phyloP scores from a whole-genome alignment of 2,888 invertebrate genomes.

The Nematopogon swammerdamellus region DNA sequence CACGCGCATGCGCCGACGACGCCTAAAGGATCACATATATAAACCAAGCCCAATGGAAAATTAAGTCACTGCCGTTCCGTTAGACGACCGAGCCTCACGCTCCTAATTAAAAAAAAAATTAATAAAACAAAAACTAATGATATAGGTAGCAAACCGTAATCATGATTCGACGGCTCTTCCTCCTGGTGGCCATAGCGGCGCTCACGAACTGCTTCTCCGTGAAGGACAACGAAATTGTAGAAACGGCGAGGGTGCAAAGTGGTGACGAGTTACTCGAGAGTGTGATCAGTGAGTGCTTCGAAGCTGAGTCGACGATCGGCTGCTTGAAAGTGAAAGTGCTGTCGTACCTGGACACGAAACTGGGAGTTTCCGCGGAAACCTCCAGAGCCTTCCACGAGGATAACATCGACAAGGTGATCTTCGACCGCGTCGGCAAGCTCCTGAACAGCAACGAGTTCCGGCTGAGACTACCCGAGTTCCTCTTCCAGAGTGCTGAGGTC shows the following conservation, averaged over 20 bases:
- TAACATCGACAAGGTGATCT: constrained; percentile 71
- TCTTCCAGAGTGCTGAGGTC: constrained; percentile 65
- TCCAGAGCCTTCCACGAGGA: constrained; percentile 58
- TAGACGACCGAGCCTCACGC: constrained; percentile 44
- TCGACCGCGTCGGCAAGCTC: constrained; percentile 67
- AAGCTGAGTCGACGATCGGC: constrained; percentile 61
- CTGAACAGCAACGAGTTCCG: constrained; percentile 72
- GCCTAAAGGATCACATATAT: constrained; percentile 59
- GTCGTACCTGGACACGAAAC: constrained; percentile 68
- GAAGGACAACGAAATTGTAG: constrained; percentile 51
- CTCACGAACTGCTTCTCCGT: constrained; percentile 46
- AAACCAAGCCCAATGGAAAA: constrained; percentile 64
- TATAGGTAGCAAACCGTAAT: constrained; percentile 25
- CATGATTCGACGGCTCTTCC: constrained; percentile 50
- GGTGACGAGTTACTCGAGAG: constrained; percentile 69
- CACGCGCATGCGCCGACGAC: constrained; percentile 35
- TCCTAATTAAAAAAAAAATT: constrained; percentile 47
- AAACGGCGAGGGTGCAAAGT: constrained; percentile 54
- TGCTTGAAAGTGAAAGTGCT: constrained; percentile 78
- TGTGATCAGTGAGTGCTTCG: constrained; percentile 71
- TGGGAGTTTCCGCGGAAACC: constrained; percentile 60
- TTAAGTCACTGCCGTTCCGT: constrained; percentile 55
- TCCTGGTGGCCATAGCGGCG: constrained; percentile 50
- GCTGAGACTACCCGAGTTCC: constrained; percentile 67
- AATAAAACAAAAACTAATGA: constrained; percentile 18